Conservation (phyloP, 2,797 vertebrate genomes). For the Onychomys torridus region DNA sequence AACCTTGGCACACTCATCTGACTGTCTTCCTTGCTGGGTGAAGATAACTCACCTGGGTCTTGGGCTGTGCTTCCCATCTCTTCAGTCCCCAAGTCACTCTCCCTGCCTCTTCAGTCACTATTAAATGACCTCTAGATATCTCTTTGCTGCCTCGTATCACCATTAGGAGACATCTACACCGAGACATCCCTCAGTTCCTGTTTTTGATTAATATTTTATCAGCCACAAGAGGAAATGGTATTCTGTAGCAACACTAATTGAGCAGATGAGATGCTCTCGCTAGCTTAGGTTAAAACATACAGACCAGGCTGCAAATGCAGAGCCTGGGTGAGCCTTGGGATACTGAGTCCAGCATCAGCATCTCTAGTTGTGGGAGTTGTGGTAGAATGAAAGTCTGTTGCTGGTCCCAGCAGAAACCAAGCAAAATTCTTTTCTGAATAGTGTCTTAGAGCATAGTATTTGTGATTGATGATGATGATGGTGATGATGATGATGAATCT, state of each 20-base stretch:
- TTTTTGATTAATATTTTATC: slow-evolving; percentile 99
- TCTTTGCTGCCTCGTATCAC: slow-evolving; percentile 92
- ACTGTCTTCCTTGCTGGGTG: not conserved
- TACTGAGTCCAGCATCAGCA: slow-evolving; percentile 57
- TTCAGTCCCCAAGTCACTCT: slow-evolving; percentile 70
- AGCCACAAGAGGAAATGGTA: slow-evolving; percentile 93
- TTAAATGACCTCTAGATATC: slow-evolving; percentile 93
- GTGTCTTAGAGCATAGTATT: not conserved
- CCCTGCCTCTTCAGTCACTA: slow-evolving; percentile 91
- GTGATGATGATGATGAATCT: not conserved
- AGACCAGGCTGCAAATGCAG: slow-evolving; percentile 86
- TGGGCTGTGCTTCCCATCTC: slow-evolving; percentile 65
- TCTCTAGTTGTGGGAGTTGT: not conserved
- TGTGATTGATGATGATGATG: not conserved
- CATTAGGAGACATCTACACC: slow-evolving; percentile 96
- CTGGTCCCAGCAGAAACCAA: slow-evolving; percentile 52
- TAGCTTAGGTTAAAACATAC: slow-evolving; percentile 87
- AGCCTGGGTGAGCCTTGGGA: slow-evolving; percentile 76
- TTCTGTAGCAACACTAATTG: slow-evolving; percentile 95
- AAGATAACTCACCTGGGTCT: slow-evolving; percentile 52
- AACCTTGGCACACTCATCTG: not conserved
- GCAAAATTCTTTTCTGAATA: slow-evolving; percentile 29
- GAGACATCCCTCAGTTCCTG: slow-evolving; percentile 95
- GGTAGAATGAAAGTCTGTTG: slow-evolving; percentile 44
- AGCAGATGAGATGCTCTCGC: slow-evolving; percentile 89